Conservation (phyloP, 2,113 vertebrate genomes). For the Sebastes fasciatus region DNA sequence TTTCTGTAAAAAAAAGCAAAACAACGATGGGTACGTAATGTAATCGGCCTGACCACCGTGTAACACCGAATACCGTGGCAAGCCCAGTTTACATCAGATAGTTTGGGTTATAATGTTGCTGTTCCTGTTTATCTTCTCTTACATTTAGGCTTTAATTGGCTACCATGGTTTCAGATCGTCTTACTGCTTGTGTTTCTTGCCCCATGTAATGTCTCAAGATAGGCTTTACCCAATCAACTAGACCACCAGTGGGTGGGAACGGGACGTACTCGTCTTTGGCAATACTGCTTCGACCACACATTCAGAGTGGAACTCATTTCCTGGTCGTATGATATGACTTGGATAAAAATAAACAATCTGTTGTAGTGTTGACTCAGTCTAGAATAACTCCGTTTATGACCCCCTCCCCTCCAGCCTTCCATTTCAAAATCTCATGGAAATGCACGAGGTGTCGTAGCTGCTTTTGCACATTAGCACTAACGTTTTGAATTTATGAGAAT, state of each 20-base stretch:
- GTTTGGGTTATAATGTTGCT: not conserved
- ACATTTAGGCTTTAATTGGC: too few species aligned
- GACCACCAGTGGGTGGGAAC: not conserved
- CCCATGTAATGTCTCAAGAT: not conserved
- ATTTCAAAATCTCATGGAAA: conserved; percentile 40
- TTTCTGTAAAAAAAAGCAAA: too few species aligned
- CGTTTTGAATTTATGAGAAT: conserved; percentile 50
- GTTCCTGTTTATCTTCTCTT: not conserved
- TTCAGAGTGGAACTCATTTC: conserved; percentile 37
- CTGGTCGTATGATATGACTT: conserved; percentile 20
- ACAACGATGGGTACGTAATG: too few species aligned
- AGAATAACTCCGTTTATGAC: conserved; percentile 23
- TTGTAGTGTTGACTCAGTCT: conserved; percentile 45
- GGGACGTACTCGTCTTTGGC: not conserved
- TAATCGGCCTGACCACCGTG: too few species aligned
- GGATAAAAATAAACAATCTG: conserved; percentile 11
- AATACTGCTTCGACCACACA: conserved; percentile 4
- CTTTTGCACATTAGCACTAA: conserved; percentile 49
- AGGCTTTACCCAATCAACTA: not conserved
- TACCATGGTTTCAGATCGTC: too few species aligned
- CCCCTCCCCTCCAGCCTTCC: not conserved
- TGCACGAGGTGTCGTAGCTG: conserved; percentile 13
- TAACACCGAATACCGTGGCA: too few species aligned
- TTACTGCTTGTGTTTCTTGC: too few species aligned
- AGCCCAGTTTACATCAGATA: not conserved